These are phyloP conservation scores for Drosophila grimshawi DNA, from an alignment of 1,140 invertebrate species.

Conservation along the genomic window DNA sequence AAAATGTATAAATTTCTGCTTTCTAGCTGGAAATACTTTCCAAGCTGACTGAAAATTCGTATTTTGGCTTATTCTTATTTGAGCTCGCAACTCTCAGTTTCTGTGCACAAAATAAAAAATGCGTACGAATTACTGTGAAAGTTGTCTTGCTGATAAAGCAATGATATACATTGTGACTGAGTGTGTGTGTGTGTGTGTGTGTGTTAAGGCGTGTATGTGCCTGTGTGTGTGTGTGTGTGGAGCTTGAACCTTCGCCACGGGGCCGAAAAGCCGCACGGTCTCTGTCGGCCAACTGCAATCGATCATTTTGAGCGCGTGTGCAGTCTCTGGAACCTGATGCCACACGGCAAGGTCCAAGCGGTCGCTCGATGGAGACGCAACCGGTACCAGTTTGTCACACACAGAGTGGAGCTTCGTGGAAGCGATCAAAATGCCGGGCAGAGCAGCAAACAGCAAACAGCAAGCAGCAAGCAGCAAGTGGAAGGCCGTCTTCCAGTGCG, in stretches of 20 bases:
- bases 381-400: slow-evolving; percentile 44
- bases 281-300: slow-evolving; percentile 62
- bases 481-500: slow-evolving; percentile 30
- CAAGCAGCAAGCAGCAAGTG: neutral
- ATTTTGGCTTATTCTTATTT: slow-evolving; percentile 2
- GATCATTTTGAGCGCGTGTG: slow-evolving; percentile 73
- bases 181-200: neutral
- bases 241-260: slow-evolving; percentile 27
- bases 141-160: slow-evolving; percentile 70
- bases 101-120: slow-evolving; percentile 29
- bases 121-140: slow-evolving; percentile 66
- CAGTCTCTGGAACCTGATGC: slow-evolving; percentile 76
- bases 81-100: slow-evolving; percentile 27
- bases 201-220: too few relatives aligned
- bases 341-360: slow-evolving; percentile 61
- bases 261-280: slow-evolving; percentile 14
- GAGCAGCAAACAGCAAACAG: slow-evolving; percentile 1
- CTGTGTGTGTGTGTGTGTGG: neutral
- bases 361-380: slow-evolving; percentile 30
- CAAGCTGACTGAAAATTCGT: neutral
- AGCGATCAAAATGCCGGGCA: slow-evolving; percentile 44
- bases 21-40: neutral
- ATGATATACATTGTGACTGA: slow-evolving; percentile 53
- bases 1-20: too few relatives aligned
- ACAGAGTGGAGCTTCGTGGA: slow-evolving; percentile 40